Conservation (phyloP, 2,113 vertebrate genomes). For the Myiozetetes cayanensis region DNA sequence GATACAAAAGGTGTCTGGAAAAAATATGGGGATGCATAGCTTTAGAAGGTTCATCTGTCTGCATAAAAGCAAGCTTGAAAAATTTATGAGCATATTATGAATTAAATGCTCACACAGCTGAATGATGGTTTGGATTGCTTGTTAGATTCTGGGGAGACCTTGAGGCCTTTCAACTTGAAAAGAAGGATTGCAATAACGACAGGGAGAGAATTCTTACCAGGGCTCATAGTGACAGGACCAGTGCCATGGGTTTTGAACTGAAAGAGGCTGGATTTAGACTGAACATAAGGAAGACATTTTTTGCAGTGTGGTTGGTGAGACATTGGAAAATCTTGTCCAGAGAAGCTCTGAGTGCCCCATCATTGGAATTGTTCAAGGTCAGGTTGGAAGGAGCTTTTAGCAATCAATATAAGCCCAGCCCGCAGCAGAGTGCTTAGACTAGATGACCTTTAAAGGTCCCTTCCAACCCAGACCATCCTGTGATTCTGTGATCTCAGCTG, state of each 20-base stretch:
- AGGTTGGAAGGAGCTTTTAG: neutral
- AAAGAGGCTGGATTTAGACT: neutral
- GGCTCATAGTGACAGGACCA: neutral
- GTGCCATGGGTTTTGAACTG: neutral
- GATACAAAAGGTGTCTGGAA: neutral
- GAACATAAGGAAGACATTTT: neutral
- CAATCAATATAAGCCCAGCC: neutral
- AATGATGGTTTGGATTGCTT: neutral
- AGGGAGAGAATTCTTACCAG: neutral
- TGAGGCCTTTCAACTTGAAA: neutral
- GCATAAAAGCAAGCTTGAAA: neutral
- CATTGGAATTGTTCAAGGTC: neutral
- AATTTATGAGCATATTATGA: neutral
- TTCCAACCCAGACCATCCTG: neutral
- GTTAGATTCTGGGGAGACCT: neutral
- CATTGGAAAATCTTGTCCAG: neutral
- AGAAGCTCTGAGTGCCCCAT: neutral
- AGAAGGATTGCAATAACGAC: neutral
- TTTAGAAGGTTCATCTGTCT: neutral
- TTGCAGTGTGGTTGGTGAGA: neutral
- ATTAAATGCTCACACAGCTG: neutral
- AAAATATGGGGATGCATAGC: neutral
- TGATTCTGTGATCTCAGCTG: neutral
- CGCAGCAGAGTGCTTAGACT: neutral
- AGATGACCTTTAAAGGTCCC: neutral